Evolutionary conservation across 2,113 vertebrate species (phyloP).

Genomic region (Platysteira castanea): DNA sequence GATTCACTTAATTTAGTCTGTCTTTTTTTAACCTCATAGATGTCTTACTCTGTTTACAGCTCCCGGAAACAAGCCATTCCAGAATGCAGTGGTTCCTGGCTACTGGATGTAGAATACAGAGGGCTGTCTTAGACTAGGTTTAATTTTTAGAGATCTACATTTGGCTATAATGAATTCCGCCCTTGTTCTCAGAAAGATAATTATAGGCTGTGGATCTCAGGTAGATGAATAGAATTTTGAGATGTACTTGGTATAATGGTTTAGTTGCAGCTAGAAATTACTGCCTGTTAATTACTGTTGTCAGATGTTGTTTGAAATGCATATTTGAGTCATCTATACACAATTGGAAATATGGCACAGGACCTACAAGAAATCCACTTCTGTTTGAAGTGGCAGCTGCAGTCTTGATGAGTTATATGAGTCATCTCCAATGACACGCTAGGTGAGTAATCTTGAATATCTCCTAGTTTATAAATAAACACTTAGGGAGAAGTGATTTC

Average conservation of each 20-base stretch:
- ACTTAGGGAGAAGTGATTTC: neutral
- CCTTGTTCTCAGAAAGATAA: neutral
- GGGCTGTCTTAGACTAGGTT: neutral
- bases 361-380: neutral
- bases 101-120: neutral
- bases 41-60: neutral
- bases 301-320: neutral
- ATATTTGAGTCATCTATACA: neutral
- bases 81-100: neutral
- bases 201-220: neutral
- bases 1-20: neutral
- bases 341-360: neutral
- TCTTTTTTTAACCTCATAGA: neutral
- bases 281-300: neutral
- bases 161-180: neutral
- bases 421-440: neutral
- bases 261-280: neutral
- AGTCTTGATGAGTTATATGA: neutral
- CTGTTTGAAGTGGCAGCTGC: conserved; percentile 20
- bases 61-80: neutral
- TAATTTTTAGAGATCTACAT: neutral
- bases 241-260: neutral
- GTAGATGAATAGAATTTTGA: neutral
- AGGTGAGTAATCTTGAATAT: neutral
- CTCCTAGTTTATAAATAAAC: neutral